Percentiles rank a stretch among this genome's conserved stretches.
phyloP scores from a whole-genome alignment of 2,888 invertebrate genomes.

The Oxytorus armatus region DNA sequence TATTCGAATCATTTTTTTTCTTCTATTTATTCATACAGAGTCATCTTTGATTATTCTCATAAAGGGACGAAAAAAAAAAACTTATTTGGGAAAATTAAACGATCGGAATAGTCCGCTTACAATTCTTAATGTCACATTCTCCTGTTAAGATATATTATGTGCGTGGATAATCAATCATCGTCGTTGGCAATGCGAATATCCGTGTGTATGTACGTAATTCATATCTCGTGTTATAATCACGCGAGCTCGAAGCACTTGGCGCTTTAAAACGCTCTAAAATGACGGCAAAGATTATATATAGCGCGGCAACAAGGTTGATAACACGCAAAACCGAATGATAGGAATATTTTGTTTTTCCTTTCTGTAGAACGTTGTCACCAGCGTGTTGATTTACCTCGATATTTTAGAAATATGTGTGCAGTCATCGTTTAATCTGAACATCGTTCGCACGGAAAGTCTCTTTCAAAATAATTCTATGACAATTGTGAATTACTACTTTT shows the following conservation, averaged over 20 bases:
- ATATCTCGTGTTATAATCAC: constrained; percentile 31
- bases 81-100: background rate
- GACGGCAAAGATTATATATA: background rate
- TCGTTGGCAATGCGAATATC: constrained; percentile 35
- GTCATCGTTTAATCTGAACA: no score
- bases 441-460: no score
- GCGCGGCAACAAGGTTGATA: background rate
- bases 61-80: no score
- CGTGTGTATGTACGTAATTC: constrained; percentile 11
- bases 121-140: background rate
- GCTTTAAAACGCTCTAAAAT: constrained; percentile 21
- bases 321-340: background rate
- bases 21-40: no score
- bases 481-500: no score
- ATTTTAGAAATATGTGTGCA: no score
- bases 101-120: background rate
- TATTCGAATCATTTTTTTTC: no score
- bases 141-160: constrained; percentile 19
- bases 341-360: background rate
- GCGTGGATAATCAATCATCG: constrained; percentile 47
- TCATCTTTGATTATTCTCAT: no score
- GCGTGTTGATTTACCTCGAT: background rate
- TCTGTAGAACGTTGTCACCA: no score
- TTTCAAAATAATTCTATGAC: no score
- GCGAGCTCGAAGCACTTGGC: constrained; percentile 8